phyloP scores from a whole-genome alignment of 2,888 invertebrate species.

The Dynastes tityus region DNA sequence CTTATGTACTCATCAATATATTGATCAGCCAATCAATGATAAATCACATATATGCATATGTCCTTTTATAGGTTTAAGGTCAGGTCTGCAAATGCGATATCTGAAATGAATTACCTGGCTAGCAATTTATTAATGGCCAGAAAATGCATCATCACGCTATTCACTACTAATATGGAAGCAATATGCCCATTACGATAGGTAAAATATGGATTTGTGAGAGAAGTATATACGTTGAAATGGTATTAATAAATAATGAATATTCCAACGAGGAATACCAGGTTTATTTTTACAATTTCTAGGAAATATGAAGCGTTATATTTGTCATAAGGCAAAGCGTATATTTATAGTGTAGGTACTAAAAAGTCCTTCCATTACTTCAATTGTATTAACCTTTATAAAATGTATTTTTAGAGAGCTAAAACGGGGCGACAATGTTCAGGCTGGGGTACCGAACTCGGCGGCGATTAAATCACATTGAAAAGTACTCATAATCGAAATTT shows the following conservation, averaged over 20 bases:
- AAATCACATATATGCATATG: not conserved
- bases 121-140: constrained; percentile 6
- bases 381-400: not conserved
- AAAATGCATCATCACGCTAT: constrained; percentile 15
- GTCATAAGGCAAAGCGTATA: not conserved
- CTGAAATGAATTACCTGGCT: not conserved
- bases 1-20: too few species aligned
- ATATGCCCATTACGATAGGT: not conserved
- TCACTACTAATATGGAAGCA: not conserved
- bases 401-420: constrained; percentile 10
- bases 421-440: too few species aligned
- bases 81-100: constrained; percentile 4
- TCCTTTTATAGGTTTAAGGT: not conserved
- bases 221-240: not conserved
- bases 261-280: not conserved
- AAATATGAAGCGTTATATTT: constrained; percentile 1
- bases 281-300: constrained; percentile 2
- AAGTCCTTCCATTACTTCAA: not conserved
- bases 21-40: not conserved
- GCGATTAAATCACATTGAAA: too few species aligned
- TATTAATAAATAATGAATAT: constrained; percentile 1
- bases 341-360: not conserved
- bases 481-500: too few species aligned
- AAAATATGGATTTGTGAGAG: not conserved
- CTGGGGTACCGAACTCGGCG: too few species aligned